Percentiles rank a stretch among this genome's conserved stretches.
Evolutionary conservation across 2,888 invertebrate genomes (phyloP).

Genomic region (Scaeva pyrastri): DNA sequence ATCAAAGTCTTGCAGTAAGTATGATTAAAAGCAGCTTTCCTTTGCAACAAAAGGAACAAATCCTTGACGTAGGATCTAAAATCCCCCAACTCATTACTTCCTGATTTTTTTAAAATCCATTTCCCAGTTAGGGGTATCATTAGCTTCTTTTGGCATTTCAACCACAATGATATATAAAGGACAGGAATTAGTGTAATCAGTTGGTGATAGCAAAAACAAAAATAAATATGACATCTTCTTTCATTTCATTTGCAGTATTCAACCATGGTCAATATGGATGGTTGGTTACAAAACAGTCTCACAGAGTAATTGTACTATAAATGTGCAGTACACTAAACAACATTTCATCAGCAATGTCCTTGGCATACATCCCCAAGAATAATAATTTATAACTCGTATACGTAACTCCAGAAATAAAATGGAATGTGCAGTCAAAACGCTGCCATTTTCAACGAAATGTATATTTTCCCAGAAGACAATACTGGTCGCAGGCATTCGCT

Average conservation of each 20-base stretch:
- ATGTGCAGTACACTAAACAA: conserved; percentile 36
- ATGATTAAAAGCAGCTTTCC: too few species aligned
- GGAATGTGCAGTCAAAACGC: not conserved
- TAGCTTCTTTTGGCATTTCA: not conserved
- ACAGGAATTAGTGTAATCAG: not conserved
- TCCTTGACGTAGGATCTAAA: too few species aligned
- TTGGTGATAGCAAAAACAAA: not conserved
- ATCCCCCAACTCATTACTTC: too few species aligned
- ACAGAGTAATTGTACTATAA: not conserved
- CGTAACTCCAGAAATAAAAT: conserved; percentile 21
- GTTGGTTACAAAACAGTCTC: conserved; percentile 13
- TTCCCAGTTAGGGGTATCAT: not conserved
- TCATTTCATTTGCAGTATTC: not conserved
- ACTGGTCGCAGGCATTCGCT: not conserved
- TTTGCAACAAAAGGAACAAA: too few species aligned
- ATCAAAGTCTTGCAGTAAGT: too few species aligned
- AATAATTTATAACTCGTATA: conserved; percentile 10
- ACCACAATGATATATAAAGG: not conserved
- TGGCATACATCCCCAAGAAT: conserved; percentile 50
- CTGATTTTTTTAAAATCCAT: too few species aligned
- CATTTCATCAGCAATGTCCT: conserved; percentile 42
- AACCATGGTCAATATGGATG: conserved; percentile 6
- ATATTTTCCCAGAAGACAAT: not conserved
- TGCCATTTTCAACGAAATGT: not conserved
- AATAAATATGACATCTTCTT: not conserved